Conservation (phyloP, 1,140 invertebrate species). For the Pogonus chalceus region DNA sequence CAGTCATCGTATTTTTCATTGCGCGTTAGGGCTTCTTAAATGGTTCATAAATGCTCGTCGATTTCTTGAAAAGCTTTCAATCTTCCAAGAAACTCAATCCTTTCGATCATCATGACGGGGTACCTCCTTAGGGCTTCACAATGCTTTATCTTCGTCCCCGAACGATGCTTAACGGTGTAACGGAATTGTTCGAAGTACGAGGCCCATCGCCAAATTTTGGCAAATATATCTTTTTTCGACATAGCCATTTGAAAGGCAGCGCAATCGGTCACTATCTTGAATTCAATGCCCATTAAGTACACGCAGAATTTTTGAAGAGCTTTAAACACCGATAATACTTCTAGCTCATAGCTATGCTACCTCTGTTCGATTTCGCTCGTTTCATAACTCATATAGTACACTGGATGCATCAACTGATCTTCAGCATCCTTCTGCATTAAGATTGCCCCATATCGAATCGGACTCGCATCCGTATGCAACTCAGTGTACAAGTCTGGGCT, state of each 20-base stretch:
- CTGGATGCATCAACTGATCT: slow-evolving; percentile 19
- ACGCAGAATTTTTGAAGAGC: slow-evolving; percentile 19
- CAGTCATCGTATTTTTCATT: slow-evolving; percentile 19
- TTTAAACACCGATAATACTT: slow-evolving; percentile 27
- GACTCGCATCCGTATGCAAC: slow-evolving; percentile 21
- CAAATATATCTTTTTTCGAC: slow-evolving; percentile 22
- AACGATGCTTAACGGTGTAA: slow-evolving; percentile 23
- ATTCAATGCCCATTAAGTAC: slow-evolving; percentile 26
- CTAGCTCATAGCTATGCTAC: slow-evolving; percentile 30
- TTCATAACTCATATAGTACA: slow-evolving; percentile 8
- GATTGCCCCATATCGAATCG: slow-evolving; percentile 24
- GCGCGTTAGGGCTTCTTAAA: slow-evolving; percentile 18
- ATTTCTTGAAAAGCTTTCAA: too few species aligned
- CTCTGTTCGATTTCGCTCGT: slow-evolving; percentile 15
- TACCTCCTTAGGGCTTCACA: slow-evolving; percentile 29
- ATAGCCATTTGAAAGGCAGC: slow-evolving; percentile 21
- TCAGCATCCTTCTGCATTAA: slow-evolving; percentile 19
- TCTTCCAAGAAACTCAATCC: too few species aligned
- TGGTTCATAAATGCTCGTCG: slow-evolving; percentile 17
- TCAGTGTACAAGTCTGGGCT: slow-evolving; percentile 23
- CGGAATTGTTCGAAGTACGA: slow-evolving; percentile 23
- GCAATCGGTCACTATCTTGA: slow-evolving; percentile 30
- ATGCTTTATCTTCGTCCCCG: slow-evolving; percentile 21
- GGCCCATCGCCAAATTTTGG: slow-evolving; percentile 26
- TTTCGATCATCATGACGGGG: not conserved